Evolutionary conservation across 1,140 invertebrate species (phyloP).

Genomic region (Pseudomyrmex cubaensis): DNA sequence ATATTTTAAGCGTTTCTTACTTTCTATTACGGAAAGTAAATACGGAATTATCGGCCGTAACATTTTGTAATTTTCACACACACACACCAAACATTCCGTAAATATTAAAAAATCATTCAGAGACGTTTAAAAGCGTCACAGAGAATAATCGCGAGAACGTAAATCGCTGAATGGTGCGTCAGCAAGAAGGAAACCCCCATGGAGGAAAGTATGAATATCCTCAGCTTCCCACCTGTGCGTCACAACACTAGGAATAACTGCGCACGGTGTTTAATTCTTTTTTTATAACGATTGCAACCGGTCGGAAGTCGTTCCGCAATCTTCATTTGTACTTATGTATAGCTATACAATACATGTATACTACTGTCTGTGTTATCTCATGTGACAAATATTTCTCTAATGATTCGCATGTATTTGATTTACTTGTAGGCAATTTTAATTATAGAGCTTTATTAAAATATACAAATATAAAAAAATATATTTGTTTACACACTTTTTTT

Average conservation of each 20-base stretch:
- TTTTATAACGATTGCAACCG: neutral
- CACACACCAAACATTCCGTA: neutral
- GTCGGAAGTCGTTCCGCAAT: neutral
- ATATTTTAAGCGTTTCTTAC: too few species aligned
- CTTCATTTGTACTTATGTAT: neutral
- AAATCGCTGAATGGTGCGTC: slow-evolving; percentile 12
- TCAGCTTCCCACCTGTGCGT: slow-evolving; percentile 7
- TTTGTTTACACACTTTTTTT: too few species aligned
- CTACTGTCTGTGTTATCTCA: neutral
- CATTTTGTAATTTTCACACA: too few species aligned
- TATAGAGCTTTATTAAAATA: too few species aligned
- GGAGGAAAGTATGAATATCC: neutral
- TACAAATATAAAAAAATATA: too few species aligned
- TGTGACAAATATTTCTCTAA: too few species aligned
- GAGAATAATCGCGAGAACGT: neutral
- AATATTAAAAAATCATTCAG: neutral
- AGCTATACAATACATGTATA: neutral
- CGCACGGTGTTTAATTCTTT: neutral
- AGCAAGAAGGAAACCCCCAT: slow-evolving; percentile 31
- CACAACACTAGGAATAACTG: neutral
- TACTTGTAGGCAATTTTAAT: too few species aligned
- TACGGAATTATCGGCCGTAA: too few species aligned
- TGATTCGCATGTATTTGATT: too few species aligned
- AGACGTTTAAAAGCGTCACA: neutral
- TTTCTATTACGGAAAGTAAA: too few species aligned